Conservation (phyloP, 1,140 invertebrate genomes). For the Gryon sp. region DNA sequence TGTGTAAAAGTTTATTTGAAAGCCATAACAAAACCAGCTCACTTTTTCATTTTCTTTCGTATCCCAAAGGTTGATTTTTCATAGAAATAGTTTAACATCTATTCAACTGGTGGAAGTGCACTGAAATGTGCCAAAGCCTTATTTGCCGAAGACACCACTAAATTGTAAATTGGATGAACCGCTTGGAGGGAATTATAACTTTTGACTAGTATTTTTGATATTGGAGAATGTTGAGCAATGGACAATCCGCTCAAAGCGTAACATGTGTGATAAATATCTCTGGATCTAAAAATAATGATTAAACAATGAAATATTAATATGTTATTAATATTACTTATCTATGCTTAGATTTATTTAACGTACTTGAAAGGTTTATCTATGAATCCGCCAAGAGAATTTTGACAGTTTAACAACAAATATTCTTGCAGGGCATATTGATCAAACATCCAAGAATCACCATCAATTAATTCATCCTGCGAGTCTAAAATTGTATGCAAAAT, state of each 20-base stretch:
- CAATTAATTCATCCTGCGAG: conserved; percentile 74
- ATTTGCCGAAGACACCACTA: conserved; percentile 67
- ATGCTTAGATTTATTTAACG: too few species aligned
- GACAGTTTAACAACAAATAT: conserved; percentile 96
- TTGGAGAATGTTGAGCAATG: conserved; percentile 91
- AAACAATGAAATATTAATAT: not conserved
- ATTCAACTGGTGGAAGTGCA: too few species aligned
- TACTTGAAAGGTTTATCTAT: conserved; percentile 98
- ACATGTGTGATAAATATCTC: conserved; percentile 98
- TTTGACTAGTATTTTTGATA: conserved; percentile 69
- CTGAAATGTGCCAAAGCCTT: conserved; percentile 73
- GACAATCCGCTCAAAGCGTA: conserved; percentile 97
- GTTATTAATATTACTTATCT: too few species aligned
- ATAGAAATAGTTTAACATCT: too few species aligned
- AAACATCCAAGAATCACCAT: conserved; percentile 84
- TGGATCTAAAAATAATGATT: conserved; percentile 82
- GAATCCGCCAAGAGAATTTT: conserved; percentile 92
- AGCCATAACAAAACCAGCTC: too few species aligned
- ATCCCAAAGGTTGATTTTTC: too few species aligned
- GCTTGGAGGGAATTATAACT: conserved; percentile 68
- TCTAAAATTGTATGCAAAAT: conserved; percentile 83
- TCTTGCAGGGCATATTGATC: conserved; percentile 94
- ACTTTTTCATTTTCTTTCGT: too few species aligned
- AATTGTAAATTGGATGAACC: conserved; percentile 75
- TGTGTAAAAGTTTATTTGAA: too few species aligned